Base-by-base conservation (phyloP, 2,888 invertebrate genomes). In the Dryobota labecula region DNA sequence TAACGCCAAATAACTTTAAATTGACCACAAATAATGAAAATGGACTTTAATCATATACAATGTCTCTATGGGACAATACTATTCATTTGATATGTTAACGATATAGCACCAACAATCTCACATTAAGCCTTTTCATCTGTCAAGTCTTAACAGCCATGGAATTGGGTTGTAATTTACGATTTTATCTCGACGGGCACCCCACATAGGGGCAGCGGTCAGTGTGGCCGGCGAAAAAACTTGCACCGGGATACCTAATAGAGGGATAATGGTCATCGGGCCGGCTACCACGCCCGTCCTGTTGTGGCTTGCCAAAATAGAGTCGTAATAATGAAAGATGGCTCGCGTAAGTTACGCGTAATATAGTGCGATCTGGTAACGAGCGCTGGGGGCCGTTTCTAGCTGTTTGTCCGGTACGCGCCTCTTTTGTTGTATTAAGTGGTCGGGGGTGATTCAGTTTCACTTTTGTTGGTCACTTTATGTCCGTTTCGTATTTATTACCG, bases 141-240 rank as follows among this genome's bases (percentile, higher is more conserved):
- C 96, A 95, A 93, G 91, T 91, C 90, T 92, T 94, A 95, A 95
- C 95, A 94, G 90, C 94, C 92, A 91, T 92, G 93, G 94, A 95
- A 96, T 95, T 95, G 95, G 95, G 95, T 94, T 95, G 94, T 96
- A 95, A 96, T 96, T 96, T 96, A 96, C 93, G 95, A 96, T 95
- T 94, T 95, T 95, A 96, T 96, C 95, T 94, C 92, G 87, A 70
- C 87, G 86, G 91, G 91, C 91, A 92, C 93, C 93, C 93, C 88
- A 91, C 93, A 95, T 95, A 93, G 94, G 95, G 95, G 95, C 92
- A 93, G 92, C 89, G 94, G 93, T 94, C 94, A 94, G 92, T 88
- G 89, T 90, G 91, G 91, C 90, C 90, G 89, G 87, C 89, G 91
- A 94, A 95, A 94, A 94, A 95, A 92, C 89, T 87, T 88, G 87